Conservation (phyloP, 2,113 vertebrate species). For the Malurus melanocephalus region DNA sequence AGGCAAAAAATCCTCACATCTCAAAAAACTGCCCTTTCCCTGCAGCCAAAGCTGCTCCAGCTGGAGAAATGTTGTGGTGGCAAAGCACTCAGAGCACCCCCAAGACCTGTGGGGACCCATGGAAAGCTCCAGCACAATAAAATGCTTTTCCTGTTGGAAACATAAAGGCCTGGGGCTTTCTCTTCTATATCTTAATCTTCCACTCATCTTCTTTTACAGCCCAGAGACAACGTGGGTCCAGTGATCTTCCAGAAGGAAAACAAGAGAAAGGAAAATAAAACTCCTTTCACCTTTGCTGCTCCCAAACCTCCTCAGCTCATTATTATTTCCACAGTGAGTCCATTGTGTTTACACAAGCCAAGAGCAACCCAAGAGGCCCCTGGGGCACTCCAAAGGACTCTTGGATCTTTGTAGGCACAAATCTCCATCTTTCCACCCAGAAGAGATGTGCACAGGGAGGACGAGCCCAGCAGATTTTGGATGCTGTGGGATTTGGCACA, state of each 20-base stretch:
- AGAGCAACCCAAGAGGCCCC: not conserved
- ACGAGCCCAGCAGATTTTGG: not conserved
- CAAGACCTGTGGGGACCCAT: accelerated
- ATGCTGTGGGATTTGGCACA: not conserved
- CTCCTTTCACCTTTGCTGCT: not conserved
- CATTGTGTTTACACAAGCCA: accelerated
- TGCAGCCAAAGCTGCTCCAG: not conserved
- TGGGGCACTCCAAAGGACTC: not conserved
- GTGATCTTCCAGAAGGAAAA: not conserved
- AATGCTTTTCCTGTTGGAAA: not conserved
- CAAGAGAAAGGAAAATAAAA: not conserved
- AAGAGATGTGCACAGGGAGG: not conserved
- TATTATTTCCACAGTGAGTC: accelerated
- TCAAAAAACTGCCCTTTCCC: not conserved
- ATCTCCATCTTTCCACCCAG: accelerated
- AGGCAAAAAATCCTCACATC: accelerated
- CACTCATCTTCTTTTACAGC: not conserved
- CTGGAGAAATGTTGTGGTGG: accelerated
- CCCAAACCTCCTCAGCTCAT: not conserved
- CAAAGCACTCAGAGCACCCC: not conserved
- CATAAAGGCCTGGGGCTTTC: not conserved
- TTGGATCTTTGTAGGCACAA: not conserved
- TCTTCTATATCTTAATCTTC: not conserved
- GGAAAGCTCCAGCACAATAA: not conserved
- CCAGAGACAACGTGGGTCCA: not conserved